Evolutionary conservation across 2,888 invertebrate genomes (phyloP).

Genomic region (Aromia moschata): DNA sequence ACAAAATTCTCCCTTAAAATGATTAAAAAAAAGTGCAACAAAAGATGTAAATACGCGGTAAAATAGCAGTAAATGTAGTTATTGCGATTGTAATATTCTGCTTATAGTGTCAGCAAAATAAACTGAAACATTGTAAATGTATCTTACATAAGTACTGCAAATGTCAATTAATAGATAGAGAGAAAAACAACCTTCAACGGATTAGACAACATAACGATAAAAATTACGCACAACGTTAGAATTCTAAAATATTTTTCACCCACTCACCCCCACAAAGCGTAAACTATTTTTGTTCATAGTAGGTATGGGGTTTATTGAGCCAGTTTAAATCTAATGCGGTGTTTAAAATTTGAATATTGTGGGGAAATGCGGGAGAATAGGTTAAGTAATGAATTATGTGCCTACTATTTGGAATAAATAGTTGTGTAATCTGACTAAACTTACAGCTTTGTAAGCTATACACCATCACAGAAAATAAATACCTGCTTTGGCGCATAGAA

Average conservation of each 20-base stretch:
- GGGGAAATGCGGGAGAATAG: no score
- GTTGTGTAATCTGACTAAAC: no score
- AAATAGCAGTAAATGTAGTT: background rate
- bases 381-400: no score
- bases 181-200: background rate
- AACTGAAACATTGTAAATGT: conserved; percentile 23
- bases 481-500: no score
- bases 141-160: conserved; percentile 39
- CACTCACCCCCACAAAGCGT: no score
- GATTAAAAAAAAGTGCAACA: conserved; percentile 8
- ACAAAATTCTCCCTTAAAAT: background rate
- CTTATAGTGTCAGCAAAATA: conserved; percentile 1
- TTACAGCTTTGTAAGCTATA: no score
- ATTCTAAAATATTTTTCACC: no score
- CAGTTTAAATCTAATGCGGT: background rate
- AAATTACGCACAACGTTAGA: background rate
- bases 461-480: no score
- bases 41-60: conserved; percentile 15
- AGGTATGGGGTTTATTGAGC: background rate
- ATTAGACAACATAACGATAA: background rate
- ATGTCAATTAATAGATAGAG: conserved; percentile 46
- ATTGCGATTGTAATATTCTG: background rate
- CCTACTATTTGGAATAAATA: no score
- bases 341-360: no score
- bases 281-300: no score